Conservation (phyloP, 2,888 invertebrate species). For the Crepidodera aurea region DNA sequence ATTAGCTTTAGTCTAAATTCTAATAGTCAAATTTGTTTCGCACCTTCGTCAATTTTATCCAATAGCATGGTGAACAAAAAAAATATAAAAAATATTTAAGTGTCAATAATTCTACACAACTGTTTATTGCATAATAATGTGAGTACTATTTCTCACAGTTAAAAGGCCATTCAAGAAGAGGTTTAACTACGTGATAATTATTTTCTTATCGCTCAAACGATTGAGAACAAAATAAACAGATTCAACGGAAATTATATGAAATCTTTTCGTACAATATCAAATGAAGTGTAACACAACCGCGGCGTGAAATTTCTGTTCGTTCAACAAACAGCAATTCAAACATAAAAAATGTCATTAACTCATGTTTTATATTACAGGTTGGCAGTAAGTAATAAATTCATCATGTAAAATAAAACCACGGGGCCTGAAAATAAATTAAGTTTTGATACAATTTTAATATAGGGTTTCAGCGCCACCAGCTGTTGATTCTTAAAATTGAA, state of each 20-base stretch:
- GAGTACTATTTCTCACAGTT: too few relatives aligned
- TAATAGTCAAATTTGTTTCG: too few relatives aligned
- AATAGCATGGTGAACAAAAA: too few relatives aligned
- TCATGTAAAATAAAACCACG: constrained; percentile 35
- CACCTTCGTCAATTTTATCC: too few relatives aligned
- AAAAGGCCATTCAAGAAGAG: not conserved
- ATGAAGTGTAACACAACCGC: constrained; percentile 34
- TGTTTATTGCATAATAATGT: too few relatives aligned
- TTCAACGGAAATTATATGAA: not conserved
- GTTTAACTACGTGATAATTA: constrained; percentile 2
- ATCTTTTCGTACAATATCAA: constrained; percentile 15
- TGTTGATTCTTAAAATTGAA: constrained; percentile 43
- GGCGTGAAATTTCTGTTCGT: constrained; percentile 27
- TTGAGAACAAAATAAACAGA: constrained; percentile 12
- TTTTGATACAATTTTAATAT: constrained; percentile 58
- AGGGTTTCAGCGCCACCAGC: constrained; percentile 56
- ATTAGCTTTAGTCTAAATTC: too few relatives aligned
- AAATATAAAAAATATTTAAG: too few relatives aligned
- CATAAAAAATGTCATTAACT: constrained; percentile 38
- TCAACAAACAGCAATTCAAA: constrained; percentile 29
- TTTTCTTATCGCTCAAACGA: constrained; percentile 12
- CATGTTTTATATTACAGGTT: constrained; percentile 33
- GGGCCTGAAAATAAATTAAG: constrained; percentile 50
- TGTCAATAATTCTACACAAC: too few relatives aligned
- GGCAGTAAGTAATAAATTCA: constrained; percentile 38